phyloP scores from a whole-genome alignment of 1,140 invertebrate species.

The Eueides isabella region DNA sequence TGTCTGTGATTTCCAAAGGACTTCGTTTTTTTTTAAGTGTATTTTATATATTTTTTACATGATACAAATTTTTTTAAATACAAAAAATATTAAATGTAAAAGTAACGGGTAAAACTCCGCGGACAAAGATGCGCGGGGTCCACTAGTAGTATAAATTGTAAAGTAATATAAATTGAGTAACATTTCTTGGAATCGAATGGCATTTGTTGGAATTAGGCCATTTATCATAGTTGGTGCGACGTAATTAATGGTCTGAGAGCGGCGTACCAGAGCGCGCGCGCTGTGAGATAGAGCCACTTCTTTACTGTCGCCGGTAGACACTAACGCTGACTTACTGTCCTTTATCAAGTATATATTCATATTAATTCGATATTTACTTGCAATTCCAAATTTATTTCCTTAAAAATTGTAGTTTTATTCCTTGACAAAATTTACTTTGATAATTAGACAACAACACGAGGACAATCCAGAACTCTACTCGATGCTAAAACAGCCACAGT shows the following conservation, averaged over 20 bases:
- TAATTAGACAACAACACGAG: no score
- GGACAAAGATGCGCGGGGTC: no score
- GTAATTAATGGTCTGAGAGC: not conserved
- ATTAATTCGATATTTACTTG: not conserved
- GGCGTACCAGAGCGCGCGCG: not conserved
- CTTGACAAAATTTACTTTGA: not conserved
- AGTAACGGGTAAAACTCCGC: no score
- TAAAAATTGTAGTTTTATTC: not conserved
- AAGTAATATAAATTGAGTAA: not conserved
- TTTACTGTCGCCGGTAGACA: not conserved
- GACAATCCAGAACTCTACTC: no score
- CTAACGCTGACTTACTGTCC: not conserved
- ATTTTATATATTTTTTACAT: no score
- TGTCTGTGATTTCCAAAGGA: no score
- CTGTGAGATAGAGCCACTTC: not conserved
- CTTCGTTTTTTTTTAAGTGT: no score
- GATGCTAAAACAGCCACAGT: no score
- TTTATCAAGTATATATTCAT: slow-evolving; percentile 7
- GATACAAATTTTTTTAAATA: no score
- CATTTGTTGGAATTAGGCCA: not conserved
- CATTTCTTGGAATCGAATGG: slow-evolving; percentile 7
- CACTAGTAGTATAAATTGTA: no score
- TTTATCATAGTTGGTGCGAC: slow-evolving; percentile 2
- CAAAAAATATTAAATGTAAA: no score
- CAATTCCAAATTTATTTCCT: not conserved